phyloP scores from a whole-genome alignment of 2,113 vertebrate genomes.

The Felis catus region F.catus_Fca126_mat1.0 CM031412.1:54826001-54826500 shows the following conservation, averaged over 20 bases:
- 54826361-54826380: too few relatives aligned
- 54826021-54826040: background rate
- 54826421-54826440: too few relatives aligned
- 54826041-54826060: background rate
- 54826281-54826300: too few relatives aligned
- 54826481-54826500: background rate
- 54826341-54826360: too few relatives aligned
- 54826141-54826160: background rate
- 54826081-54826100: background rate
- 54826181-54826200: background rate
- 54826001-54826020: background rate
- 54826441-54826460: background rate
- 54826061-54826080: background rate
- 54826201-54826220: background rate
- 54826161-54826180: background rate
- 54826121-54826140: background rate
- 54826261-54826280: background rate
- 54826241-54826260: background rate
- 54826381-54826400: background rate
- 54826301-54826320: background rate
- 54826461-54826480: background rate
- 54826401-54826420: background rate
- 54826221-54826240: background rate
- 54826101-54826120: background rate
- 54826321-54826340: too few relatives aligned